Evolutionary conservation across 2,888 invertebrate genomes (phyloP).

Genomic region (Epirrita christyi): DNA sequence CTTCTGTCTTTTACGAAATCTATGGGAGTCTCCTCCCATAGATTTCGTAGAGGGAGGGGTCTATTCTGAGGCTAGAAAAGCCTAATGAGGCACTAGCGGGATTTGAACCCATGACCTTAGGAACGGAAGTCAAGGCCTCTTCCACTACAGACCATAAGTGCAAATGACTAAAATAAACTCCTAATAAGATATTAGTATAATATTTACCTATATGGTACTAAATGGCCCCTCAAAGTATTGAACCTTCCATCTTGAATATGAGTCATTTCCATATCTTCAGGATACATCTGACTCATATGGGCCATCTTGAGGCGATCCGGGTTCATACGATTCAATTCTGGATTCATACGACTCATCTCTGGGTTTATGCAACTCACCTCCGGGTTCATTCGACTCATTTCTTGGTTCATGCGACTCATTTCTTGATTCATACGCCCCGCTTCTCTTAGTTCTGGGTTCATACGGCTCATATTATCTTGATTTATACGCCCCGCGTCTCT

Average conservation of each 20-base stretch:
- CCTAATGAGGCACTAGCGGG: too few species aligned
- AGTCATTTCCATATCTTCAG: slow-evolving; percentile 46
- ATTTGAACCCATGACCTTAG: too few species aligned
- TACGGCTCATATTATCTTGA: slow-evolving; percentile 5
- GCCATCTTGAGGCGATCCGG: slow-evolving; percentile 53
- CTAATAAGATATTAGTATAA: neutral
- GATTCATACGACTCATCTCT: slow-evolving; percentile 48
- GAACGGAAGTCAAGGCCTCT: too few species aligned
- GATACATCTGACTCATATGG: slow-evolving; percentile 54
- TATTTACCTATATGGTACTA: slow-evolving; percentile 62
- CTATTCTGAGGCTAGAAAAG: too few species aligned
- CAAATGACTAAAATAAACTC: too few species aligned
- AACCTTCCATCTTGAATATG: slow-evolving; percentile 57
- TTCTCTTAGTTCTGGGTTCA: neutral
- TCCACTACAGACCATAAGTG: too few species aligned
- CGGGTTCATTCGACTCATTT: slow-evolving; percentile 41
- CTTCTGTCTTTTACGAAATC: too few species aligned
- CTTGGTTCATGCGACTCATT: slow-evolving; percentile 38
- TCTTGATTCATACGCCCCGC: slow-evolving; percentile 25
- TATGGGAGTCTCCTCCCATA: too few species aligned
- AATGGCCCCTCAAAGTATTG: slow-evolving; percentile 73
- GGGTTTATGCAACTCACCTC: slow-evolving; percentile 46
- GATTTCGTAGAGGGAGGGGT: too few species aligned
- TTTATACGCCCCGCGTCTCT: slow-evolving; percentile 1
- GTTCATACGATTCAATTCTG: slow-evolving; percentile 47